Percentiles rank a stretch among this genome's conserved stretches.
phyloP scores from a whole-genome alignment of 1,140 invertebrate species.

The Diuraphis noxia region DNA sequence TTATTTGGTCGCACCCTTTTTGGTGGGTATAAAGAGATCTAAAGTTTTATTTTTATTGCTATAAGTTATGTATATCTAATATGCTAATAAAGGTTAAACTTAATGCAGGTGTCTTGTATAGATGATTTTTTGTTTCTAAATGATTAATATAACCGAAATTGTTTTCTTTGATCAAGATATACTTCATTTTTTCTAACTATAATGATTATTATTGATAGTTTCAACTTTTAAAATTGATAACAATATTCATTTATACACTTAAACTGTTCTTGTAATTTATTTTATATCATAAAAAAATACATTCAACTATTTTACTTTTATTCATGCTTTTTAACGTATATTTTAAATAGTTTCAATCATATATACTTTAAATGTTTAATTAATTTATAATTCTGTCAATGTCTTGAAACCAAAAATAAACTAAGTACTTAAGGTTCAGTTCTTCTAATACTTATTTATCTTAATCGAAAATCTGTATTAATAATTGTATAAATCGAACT shows the following conservation, averaged over 20 bases:
- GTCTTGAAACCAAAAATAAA: not conserved
- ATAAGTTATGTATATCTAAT: not conserved
- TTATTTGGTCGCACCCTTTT: conserved; percentile 8
- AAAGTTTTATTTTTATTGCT: conserved; percentile 30
- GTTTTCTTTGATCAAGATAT: not conserved
- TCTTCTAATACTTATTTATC: not conserved
- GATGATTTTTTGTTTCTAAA: not conserved
- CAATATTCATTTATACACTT: not conserved
- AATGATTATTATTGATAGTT: not conserved
- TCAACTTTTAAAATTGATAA: not conserved
- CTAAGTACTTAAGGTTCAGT: not conserved
- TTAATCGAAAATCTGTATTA: not conserved
- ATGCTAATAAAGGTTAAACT: not conserved
- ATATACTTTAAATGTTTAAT: not conserved
- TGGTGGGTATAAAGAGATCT: not conserved
- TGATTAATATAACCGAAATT: not conserved
- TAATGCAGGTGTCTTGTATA: not conserved
- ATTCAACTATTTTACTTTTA: not conserved
- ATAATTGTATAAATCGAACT: not conserved
- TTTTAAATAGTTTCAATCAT: not conserved
- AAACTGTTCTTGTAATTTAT: not conserved
- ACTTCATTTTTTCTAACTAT: not conserved
- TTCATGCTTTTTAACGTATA: not conserved
- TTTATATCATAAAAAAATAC: not conserved
- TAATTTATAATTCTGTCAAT: not conserved